Evolutionary conservation across 2,113 vertebrate genomes (phyloP).

Genomic region (Electrona antarctica): DNA sequence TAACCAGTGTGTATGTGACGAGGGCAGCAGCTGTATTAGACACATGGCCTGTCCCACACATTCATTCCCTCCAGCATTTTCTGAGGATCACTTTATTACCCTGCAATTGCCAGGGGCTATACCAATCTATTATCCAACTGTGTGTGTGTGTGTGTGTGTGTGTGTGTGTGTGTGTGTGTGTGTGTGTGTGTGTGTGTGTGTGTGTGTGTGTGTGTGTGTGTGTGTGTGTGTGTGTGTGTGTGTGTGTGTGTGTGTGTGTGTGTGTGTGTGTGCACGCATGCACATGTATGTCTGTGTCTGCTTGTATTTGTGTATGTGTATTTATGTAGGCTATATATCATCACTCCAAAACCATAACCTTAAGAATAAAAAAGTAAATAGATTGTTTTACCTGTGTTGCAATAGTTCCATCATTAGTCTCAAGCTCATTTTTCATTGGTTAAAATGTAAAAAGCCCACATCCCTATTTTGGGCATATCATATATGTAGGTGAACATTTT

Average conservation of each 20-base stretch:
- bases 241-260: neutral
- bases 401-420: no score
- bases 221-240: conserved; percentile 6
- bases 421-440: no score
- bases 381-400: no score
- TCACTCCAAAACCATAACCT: no score
- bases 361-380: no score
- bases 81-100: conserved; percentile 59
- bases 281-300: no score
- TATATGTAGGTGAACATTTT: no score
- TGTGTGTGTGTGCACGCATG: conserved; percentile 24
- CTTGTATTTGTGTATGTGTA: no score
- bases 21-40: conserved; percentile 57
- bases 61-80: conserved; percentile 58
- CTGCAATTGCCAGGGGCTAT: conserved; percentile 49
- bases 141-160: neutral
- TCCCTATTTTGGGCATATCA: no score
- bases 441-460: no score
- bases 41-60: conserved; percentile 47
- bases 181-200: neutral
- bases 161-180: neutral
- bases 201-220: neutral
- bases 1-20: conserved; percentile 30
- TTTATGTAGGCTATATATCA: no score
- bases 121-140: conserved; percentile 41